Conservation (phyloP, 2,113 vertebrate genomes). For the Arizona elegans region DNA sequence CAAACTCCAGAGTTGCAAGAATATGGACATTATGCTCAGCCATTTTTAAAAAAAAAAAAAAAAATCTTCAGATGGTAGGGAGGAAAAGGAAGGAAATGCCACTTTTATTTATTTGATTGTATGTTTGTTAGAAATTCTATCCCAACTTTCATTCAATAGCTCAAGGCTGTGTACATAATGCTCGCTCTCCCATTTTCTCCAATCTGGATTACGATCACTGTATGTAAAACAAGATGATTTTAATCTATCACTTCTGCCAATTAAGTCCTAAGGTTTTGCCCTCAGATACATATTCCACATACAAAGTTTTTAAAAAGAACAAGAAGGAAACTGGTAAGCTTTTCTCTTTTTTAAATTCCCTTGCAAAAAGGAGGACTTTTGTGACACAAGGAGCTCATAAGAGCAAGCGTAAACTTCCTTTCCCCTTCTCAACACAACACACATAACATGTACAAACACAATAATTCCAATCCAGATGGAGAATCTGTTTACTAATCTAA, state of each 20-base stretch:
- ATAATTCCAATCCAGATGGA: neutral
- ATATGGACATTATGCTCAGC: neutral
- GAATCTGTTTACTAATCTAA: neutral
- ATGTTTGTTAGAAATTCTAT: neutral
- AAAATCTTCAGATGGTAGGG: neutral
- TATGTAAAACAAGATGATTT: neutral
- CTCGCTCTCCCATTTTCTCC: neutral
- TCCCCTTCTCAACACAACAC: neutral
- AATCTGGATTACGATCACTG: neutral
- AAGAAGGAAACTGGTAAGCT: neutral
- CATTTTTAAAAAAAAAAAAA: neutral
- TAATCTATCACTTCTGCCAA: neutral
- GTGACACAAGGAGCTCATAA: neutral
- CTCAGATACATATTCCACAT: neutral
- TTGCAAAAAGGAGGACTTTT: neutral
- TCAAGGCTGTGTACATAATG: neutral
- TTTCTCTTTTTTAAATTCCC: neutral
- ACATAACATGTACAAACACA: neutral
- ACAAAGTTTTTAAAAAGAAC: neutral
- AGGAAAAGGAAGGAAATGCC: neutral
- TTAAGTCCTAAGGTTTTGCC: neutral
- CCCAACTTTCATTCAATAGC: neutral
- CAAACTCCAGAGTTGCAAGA: neutral
- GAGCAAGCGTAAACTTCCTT: neutral
- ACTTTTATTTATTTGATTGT: neutral